Base-by-base conservation (phyloP, 2,113 vertebrate genomes). In the Aviceda subcristata region DNA sequence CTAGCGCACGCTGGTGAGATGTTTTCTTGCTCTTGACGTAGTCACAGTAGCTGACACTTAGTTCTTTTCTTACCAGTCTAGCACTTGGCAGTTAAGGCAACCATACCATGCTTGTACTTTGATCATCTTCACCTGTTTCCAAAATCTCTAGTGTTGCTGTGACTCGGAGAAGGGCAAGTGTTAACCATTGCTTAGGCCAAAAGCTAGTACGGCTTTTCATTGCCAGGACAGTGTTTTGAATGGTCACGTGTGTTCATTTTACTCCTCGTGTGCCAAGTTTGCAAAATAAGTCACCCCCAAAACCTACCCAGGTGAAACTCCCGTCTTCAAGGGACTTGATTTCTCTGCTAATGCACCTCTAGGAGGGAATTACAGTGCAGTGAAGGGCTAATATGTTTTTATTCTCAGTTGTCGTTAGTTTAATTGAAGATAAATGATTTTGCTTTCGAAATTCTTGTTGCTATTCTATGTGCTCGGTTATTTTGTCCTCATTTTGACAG, bases 401-500 rank as follows among this genome's bases (percentile, higher is more conserved):
- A 67, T 88, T 96, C 92, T 91, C 34, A 3, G 7, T 10, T 77
- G 87, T 81, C 60, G 45, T 53, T 75, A 63, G 94, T 94, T 88
- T 88, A 89, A 56, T 87, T 76, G 92, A 91, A 90, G 93, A 93
- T 9, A 86, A 93, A 91, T 2, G 15, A 43, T 55, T 96, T 97
- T 95, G 83, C 86, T 92, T 86, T 77, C 94, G 86, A 59, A 71
- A 74, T 88, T 63, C 76, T 50, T 63, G 81, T 50, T 59, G 5
- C 80, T 22, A 10, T 86, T 95, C 77, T 55, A 18, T 51, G 62
- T 26, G 23, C 90, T 91, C n/a, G 12, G 71, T 69, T 89, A 62
- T 80, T 95, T 95, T 95, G 91, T 60, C 66, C 91, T 90, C 81
- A 50, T 96, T 94, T 73, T 67, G 93, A 59, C 34, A 77, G 90